phyloP scores from a whole-genome alignment of 2,888 invertebrate genomes.

The Alcis repandata region DNA sequence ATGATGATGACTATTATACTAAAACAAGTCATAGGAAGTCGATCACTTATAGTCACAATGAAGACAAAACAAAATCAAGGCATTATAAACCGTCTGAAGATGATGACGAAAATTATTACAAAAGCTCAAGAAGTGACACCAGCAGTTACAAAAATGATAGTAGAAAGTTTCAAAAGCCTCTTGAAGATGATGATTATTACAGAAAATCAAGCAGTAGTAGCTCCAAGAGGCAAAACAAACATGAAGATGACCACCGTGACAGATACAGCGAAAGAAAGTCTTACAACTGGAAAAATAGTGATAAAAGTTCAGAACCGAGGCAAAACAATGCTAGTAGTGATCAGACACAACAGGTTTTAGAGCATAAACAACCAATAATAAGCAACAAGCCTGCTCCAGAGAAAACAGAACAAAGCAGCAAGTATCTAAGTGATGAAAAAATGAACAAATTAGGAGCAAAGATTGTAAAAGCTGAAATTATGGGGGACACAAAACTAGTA shows the following conservation, averaged over 20 bases:
- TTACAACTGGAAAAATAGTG: constrained; percentile 62
- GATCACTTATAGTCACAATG: constrained; percentile 29
- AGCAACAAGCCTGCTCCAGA: constrained; percentile 26
- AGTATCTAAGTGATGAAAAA: constrained; percentile 91
- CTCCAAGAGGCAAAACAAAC: constrained; percentile 14
- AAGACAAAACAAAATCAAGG: constrained; percentile 55
- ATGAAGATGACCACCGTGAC: constrained; percentile 35
- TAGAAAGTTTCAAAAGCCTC: constrained; percentile 9
- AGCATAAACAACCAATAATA: constrained; percentile 22
- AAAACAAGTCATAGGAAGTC: constrained; percentile 38
- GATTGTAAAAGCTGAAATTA: constrained; percentile 97
- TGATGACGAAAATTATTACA: constrained; percentile 67
- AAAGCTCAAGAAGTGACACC: constrained; percentile 37
- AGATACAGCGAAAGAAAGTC: constrained; percentile 45
- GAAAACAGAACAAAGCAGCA: constrained; percentile 46
- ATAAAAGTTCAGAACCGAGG: constrained; percentile 28
- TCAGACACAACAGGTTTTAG: constrained; percentile 19
- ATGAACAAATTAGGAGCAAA: constrained; percentile 96
- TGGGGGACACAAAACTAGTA: constrained; percentile 92
- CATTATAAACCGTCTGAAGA: constrained; percentile 72
- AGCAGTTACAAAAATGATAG: constrained; percentile 14
- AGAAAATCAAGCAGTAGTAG: constrained; percentile 22
- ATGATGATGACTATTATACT: constrained; percentile 68
- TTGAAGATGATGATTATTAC: constrained; percentile 18
- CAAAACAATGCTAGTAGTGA: not conserved